Percentiles rank a stretch among this genome's conserved stretches.
Conservation (phyloP, 2,888 invertebrate species). For the Drosophila buzzatii region DNA sequence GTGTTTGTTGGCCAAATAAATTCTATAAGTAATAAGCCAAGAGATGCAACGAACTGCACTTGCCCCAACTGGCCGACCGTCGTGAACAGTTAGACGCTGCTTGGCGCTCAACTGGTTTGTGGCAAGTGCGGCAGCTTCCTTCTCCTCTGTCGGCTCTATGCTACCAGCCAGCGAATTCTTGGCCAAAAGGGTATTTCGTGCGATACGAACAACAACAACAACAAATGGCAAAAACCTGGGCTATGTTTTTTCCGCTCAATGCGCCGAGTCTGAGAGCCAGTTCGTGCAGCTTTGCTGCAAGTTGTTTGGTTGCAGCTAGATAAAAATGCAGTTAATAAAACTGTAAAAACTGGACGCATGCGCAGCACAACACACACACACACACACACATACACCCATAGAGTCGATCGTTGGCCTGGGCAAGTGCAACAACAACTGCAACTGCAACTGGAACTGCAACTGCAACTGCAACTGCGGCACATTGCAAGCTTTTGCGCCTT, state of each 20-base stretch:
- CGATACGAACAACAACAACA: slow-evolving; percentile 53
- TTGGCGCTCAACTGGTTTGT: slow-evolving; percentile 71
- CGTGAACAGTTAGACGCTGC: slow-evolving; percentile 68
- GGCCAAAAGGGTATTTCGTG: slow-evolving; percentile 81
- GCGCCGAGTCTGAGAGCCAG: slow-evolving; percentile 69
- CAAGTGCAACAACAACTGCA: slow-evolving; percentile 66
- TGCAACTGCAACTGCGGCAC: slow-evolving; percentile 41
- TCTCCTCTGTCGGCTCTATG: slow-evolving; percentile 42
- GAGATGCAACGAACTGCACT: slow-evolving; percentile 66
- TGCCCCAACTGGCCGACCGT: slow-evolving; percentile 53
- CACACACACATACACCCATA: slow-evolving; percentile 25
- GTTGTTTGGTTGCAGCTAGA: slow-evolving; percentile 67
- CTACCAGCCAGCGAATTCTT: slow-evolving; percentile 71
- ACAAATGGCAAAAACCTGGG: slow-evolving; percentile 35
- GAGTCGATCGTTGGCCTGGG: slow-evolving; percentile 44
- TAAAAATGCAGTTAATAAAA: slow-evolving; percentile 83
- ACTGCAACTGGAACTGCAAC: slow-evolving; percentile 36
- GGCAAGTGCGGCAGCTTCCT: slow-evolving; percentile 65
- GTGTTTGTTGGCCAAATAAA: slow-evolving; percentile 76
- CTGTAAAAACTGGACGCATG: slow-evolving; percentile 85
- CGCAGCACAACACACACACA: slow-evolving; percentile 63
- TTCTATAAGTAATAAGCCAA: slow-evolving; percentile 77
- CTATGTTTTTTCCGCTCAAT: slow-evolving; percentile 74
- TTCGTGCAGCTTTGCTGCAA: slow-evolving; percentile 76
- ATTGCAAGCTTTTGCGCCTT: slow-evolving; percentile 61